Evolutionary conservation across 2,888 invertebrate species (phyloP).

Genomic region (Drosophila mimetica): DNA sequence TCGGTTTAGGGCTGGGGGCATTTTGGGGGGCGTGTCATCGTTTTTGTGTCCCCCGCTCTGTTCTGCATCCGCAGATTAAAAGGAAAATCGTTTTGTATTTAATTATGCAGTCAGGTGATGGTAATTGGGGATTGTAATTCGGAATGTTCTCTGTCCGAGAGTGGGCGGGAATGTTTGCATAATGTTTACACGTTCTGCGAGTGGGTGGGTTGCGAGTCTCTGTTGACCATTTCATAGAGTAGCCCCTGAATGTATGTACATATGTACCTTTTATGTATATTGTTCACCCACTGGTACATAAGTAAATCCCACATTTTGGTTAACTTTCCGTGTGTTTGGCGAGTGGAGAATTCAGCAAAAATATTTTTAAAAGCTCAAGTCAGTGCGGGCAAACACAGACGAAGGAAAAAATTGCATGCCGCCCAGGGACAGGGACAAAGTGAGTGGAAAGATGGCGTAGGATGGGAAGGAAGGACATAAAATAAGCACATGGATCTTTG

Average conservation of each 20-base stretch:
- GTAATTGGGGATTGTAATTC: slow-evolving; percentile 72
- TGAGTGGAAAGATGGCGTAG: slow-evolving; percentile 19
- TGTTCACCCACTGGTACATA: slow-evolving; percentile 12
- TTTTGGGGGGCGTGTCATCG: slow-evolving; percentile 10
- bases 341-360: slow-evolving; percentile 59
- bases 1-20: slow-evolving; percentile 8
- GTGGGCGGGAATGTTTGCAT: slow-evolving; percentile 39
- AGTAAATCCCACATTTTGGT: slow-evolving; percentile 12
- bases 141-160: slow-evolving; percentile 33
- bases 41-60: slow-evolving; percentile 15
- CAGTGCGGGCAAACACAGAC: slow-evolving; percentile 49
- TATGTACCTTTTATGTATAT: slow-evolving; percentile 18
- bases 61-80: slow-evolving; percentile 66
- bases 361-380: slow-evolving; percentile 73
- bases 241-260: neutral
- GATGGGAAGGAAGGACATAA: slow-evolving; percentile 18
- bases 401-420: slow-evolving; percentile 58
- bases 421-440: slow-evolving; percentile 46
- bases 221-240: slow-evolving; percentile 40
- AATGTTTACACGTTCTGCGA: slow-evolving; percentile 34
- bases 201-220: neutral
- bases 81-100: slow-evolving; percentile 76
- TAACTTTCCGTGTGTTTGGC: slow-evolving; percentile 44
- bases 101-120: slow-evolving; percentile 76
- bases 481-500: neutral